Evolutionary conservation across 92 coral and sea anemone genomes (phyloP).

Genomic region (Nematostella vectensis): DNA sequence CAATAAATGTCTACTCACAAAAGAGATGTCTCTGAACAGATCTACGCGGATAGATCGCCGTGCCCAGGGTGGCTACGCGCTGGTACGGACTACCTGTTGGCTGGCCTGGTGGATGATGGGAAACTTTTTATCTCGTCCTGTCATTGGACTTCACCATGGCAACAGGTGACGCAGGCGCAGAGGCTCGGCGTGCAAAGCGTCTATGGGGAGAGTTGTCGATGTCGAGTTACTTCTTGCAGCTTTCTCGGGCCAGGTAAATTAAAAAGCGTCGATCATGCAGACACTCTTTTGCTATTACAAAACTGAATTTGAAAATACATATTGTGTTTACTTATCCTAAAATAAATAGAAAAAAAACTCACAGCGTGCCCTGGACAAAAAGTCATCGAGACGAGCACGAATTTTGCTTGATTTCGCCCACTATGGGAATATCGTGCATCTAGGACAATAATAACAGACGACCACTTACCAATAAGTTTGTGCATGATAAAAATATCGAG

Average conservation of each 20-base stretch:
- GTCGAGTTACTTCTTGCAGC: slow-evolving; percentile 40
- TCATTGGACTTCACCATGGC: slow-evolving; percentile 71
- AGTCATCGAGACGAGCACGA: too few species aligned
- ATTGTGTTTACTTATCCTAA: background rate
- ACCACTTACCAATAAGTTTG: too few species aligned
- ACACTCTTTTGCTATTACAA: too few species aligned
- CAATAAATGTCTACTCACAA: background rate
- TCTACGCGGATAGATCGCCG: slow-evolving; percentile 40
- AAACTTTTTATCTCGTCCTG: slow-evolving; percentile 66
- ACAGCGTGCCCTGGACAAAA: too few species aligned
- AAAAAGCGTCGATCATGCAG: too few species aligned
- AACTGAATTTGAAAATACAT: background rate
- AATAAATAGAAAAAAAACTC: too few species aligned
- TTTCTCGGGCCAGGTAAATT: slow-evolving; percentile 12
- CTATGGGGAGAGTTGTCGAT: slow-evolving; percentile 68
- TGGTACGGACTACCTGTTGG: slow-evolving; percentile 57
- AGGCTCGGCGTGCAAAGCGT: slow-evolving; percentile 53
- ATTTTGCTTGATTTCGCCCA: too few species aligned
- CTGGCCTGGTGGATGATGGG: slow-evolving; percentile 63
- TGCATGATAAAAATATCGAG: too few species aligned
- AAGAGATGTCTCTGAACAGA: background rate
- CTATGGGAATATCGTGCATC: too few species aligned
- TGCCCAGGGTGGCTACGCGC: slow-evolving; percentile 55
- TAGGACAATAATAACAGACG: too few species aligned
- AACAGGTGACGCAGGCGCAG: slow-evolving; percentile 57